Evolutionary conservation across 2,888 invertebrate genomes (phyloP), one percentile per base, ranked within the genome.

Genomic region (Tipula unca): DNA sequence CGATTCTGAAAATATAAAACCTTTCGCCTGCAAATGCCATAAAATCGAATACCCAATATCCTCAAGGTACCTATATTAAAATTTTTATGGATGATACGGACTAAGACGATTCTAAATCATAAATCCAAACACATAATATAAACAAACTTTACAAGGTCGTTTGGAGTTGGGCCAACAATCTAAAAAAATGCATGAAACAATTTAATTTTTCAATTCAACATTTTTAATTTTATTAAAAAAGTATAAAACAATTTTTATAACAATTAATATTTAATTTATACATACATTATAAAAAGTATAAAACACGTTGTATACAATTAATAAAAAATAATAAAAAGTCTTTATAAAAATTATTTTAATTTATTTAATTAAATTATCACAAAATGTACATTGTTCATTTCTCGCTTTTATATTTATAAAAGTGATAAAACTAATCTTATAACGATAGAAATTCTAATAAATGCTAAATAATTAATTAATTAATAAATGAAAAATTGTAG

Each of bases 311-410:
- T 39, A 8, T 39, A 13, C 25, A 25, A 25, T 25, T 69, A 48
- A 48, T 48, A 17, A 48, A 17, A 25, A 48, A n/a, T 48, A 48
- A 48, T 4, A 69, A 20, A 13, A 69, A 69, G 69, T 69, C 69
- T 69, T 69, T 69, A 69, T 69, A 69, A 69, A 69, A 69, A 69
- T 69, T 69, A 69, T 69, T 69, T 69, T 69, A 69, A 69, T 69
- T 69, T 25, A 69, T 69, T 69, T 69, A 69, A 69, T 69, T 69
- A 69, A 69, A 69, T 69, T 69, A 69, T 69, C 69, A 69, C 69
- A 69, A 69, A 69, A 69, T 20, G 69, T 69, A 69, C 69, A 25
- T 69, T 69, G 69, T 69, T 69, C 69, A 69, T 69, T 69, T 69
- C 69, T 69, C 69, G 69, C 25, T 69, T 69, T n/a, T 25, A 14